A percentile compares a stretch with the other conserved stretches of the same genome.
phyloP scores from a whole-genome alignment of 2,113 vertebrate species.

The Malaclemys terrapin region DNA sequence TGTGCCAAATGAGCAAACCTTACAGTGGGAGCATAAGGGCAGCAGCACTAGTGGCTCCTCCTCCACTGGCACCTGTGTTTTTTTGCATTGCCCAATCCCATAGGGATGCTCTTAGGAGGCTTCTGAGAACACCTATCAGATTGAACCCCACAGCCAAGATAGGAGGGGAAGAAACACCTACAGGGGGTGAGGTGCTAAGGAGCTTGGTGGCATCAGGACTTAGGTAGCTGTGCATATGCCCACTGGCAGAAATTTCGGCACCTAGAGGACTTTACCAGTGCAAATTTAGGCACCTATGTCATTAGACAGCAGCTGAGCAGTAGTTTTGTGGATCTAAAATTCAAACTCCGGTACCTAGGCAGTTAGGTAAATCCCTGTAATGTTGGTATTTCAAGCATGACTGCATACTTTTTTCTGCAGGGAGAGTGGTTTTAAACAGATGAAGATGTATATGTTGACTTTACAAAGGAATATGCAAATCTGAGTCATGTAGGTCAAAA shows the following conservation, averaged over 20 bases:
- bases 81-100: too few species aligned
- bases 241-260: background rate
- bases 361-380: background rate
- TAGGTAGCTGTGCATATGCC: background rate
- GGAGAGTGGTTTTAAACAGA: background rate
- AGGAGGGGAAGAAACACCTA: too few species aligned
- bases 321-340: too few species aligned
- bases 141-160: too few species aligned
- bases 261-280: background rate
- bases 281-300: background rate
- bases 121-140: too few species aligned
- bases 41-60: too few species aligned
- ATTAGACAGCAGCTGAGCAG: too few species aligned
- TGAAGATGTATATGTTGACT: conserved; percentile 6
- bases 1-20: too few species aligned
- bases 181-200: too few species aligned
- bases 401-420: conserved; percentile 16
- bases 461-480: conserved; percentile 55
- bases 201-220: background rate
- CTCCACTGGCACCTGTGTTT: too few species aligned
- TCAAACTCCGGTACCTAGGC: background rate
- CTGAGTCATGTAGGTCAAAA: conserved; percentile 31
- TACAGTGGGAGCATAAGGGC: too few species aligned
- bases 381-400: conserved; percentile 14
- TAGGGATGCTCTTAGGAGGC: too few species aligned